Evolutionary conservation across 1,140 invertebrate genomes (phyloP).

Genomic region (Neomicropteryx cornuta): DNA sequence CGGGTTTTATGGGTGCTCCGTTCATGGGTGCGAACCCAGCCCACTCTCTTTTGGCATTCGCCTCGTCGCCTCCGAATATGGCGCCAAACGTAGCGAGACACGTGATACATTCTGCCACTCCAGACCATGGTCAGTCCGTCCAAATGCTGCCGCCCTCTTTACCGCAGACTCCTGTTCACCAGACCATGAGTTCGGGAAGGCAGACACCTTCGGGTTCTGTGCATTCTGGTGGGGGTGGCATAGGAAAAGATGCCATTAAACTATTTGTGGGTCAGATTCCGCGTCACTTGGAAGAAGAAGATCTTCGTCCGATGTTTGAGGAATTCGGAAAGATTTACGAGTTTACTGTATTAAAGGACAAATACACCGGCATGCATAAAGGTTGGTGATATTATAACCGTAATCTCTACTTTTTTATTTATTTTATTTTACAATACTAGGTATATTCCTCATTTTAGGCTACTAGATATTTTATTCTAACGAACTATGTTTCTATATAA

Average conservation of each 20-base stretch:
- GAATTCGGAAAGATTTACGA: conserved; percentile 90
- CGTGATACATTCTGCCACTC: not conserved
- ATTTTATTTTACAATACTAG: no score
- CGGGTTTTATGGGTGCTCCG: conserved; percentile 12
- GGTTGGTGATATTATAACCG: conserved; percentile 41
- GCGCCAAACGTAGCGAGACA: conserved; percentile 9
- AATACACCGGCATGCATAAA: conserved; percentile 90
- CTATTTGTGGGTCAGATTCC: conserved; percentile 92
- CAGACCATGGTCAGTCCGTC: not conserved
- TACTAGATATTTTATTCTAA: no score
- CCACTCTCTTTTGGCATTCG: conserved; percentile 8
- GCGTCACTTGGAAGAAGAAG: conserved; percentile 77
- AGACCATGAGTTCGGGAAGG: conserved; percentile 2
- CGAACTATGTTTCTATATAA: no score
- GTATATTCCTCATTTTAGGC: no score
- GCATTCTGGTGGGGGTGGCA: conserved; percentile 30
- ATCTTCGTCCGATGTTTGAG: conserved; percentile 83
- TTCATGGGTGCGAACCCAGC: conserved; percentile 8
- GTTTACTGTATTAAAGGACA: conserved; percentile 85
- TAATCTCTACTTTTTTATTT: no score
- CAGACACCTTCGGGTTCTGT: conserved; percentile 24
- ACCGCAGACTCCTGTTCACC: no score
- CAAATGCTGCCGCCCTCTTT: conserved; percentile 6
- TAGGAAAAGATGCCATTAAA: conserved; percentile 58
- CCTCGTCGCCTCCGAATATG: conserved; percentile 14